Evolutionary conservation across 2,113 vertebrate genomes (phyloP).

Genomic region (Dinomys branickii): DNA sequence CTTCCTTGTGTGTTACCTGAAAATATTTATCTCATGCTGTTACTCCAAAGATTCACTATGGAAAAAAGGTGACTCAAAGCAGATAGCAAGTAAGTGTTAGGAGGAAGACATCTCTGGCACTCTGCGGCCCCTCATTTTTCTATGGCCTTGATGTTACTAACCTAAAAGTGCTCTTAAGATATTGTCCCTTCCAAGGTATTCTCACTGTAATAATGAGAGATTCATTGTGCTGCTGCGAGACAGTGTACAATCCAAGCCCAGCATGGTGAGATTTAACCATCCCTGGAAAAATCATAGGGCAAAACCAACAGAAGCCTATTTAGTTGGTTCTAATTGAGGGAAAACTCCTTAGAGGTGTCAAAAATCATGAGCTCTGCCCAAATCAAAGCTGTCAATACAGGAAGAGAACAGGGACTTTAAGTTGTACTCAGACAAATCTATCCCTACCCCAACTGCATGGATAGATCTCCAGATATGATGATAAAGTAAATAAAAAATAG

Average conservation of each 20-base stretch:
- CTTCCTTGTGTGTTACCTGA: neutral
- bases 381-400: neutral
- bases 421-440: neutral
- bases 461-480: neutral
- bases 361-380: neutral
- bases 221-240: fast-evolving
- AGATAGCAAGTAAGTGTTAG: neutral
- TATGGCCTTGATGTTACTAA: neutral
- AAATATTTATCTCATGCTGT: neutral
- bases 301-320: neutral
- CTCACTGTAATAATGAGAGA: neutral
- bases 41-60: neutral
- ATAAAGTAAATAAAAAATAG: conserved; percentile 46
- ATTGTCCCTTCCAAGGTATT: neutral
- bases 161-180: neutral
- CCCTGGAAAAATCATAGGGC: neutral
- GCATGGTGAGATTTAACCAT: neutral
- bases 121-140: neutral
- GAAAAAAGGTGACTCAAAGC: neutral
- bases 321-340: neutral
- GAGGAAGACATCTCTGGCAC: neutral
- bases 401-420: neutral
- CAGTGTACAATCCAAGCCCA: neutral
- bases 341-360: neutral
- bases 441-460: neutral